These are phyloP conservation scores for Cephus pygmeus DNA, from an alignment of 2,888 invertebrate genomes.

Conservation along the genomic window DNA sequence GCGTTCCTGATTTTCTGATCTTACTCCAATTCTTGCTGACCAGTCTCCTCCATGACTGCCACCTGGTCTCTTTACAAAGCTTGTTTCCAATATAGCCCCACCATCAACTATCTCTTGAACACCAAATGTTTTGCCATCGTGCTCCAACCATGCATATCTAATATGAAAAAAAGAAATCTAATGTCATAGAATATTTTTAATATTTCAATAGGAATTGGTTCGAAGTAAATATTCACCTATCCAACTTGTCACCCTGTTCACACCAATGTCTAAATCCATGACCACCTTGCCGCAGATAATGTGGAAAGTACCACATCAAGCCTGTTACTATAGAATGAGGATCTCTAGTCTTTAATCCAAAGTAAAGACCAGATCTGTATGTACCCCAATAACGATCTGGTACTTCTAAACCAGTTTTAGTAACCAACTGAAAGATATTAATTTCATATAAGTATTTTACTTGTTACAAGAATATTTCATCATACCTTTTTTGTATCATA, in stretches of 20 bases:
- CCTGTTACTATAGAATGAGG: conserved; percentile 91
- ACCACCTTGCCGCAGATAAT: conserved; percentile 73
- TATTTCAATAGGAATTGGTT: neutral
- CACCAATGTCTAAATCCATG: conserved; percentile 91
- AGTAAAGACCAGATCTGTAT: conserved; percentile 88
- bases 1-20: conserved; percentile 57
- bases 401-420: conserved; percentile 75
- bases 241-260: conserved; percentile 85
- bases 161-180: conserved; percentile 1
- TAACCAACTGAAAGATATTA: conserved; percentile 72
- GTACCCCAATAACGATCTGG: conserved; percentile 93
- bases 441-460: conserved; percentile 3
- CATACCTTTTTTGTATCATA: conserved; percentile 80
- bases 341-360: conserved; percentile 91
- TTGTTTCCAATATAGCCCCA: conserved; percentile 81
- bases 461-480: conserved; percentile 3
- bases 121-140: conserved; percentile 94
- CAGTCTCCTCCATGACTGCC: conserved; percentile 91
- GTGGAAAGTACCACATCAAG: conserved; percentile 95
- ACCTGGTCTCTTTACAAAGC: conserved; percentile 87
- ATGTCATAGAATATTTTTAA: neutral
- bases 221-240: conserved; percentile 67
- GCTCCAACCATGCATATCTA: conserved; percentile 88
- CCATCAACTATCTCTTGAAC: conserved; percentile 88
- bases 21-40: conserved; percentile 84